Base-by-base conservation (phyloP, 2,113 vertebrate species). In the Lampris incognitus region DNA sequence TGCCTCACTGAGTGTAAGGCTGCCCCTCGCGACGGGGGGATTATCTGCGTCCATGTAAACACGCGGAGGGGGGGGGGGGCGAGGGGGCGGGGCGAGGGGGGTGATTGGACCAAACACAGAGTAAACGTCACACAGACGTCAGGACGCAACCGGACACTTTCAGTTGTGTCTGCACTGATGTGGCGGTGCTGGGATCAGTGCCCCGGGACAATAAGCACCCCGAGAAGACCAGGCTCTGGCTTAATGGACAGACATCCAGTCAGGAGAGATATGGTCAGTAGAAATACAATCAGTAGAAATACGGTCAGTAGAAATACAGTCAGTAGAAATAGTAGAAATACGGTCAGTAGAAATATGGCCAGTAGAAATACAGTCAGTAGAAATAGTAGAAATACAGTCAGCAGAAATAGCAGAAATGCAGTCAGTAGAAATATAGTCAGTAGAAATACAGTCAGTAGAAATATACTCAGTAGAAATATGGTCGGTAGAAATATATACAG, bases 21-120 rank as follows among this genome's bases (percentile, higher is more conserved):
- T 77, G 48, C 62, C 71, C 67, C 64, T 24, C 24, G 52, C 40
- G 48, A 76, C 78, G 81, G 24, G 69, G 55, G 62, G 24, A 24
- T 60, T 49, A n/a, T 64, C 58, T 54, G 13, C 68, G 78, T 85
- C 76, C 71, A 78, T 85, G 79, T 85, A 81, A 86, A 88, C 81
- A 89, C 36, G 46, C n/a, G 72, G n/a, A 11, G 65, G 49, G 24
- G 24, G 24, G 24, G 24, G 24, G 24, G 24, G 24, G 24, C 24
- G 24, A 24, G 24, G 24, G 24, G 24, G 24, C 24, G 24, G 24
- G 24, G 24, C 24, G 24, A 24, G 24, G 24, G 24, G 24, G 24
- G 24, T 24, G 24, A 24, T 24, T 24, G 24, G 24, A 24, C 24
- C 24, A 24, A 24, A 24, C 24, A 24, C 24, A 24, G 24, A 24